Base-by-base conservation (phyloP, 2,888 invertebrate genomes). In the Leptopilina drosophilae region DNA sequence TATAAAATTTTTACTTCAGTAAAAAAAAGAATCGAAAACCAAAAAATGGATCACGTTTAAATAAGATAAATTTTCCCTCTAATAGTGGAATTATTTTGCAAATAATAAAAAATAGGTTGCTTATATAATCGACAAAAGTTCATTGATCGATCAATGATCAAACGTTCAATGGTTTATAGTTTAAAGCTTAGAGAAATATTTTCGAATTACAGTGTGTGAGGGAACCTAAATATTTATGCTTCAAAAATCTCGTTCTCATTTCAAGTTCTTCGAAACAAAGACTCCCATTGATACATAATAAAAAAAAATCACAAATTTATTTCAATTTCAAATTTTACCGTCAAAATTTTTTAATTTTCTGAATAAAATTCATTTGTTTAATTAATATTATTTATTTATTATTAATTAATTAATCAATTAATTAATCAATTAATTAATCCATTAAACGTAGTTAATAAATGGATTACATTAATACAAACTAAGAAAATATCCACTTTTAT, bases 211-310 rank as follows among this genome's bases (percentile, higher is more conserved):
- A 15, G 33, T 73, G 56, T 73, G 20, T 49, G 20, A 14, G 64
- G 76, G 62, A 76, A 67, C 66, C 81, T 83, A 84, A 83, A 84
- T 84, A 82, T 84, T 84, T 85, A 84, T 81, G 82, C 67, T 78
- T 82, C 67, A 76, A 14, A 80, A 77, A 67, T 77, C 69, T 64
- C 79, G 79, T 69, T 77, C 66, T 53, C 26, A 76, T 80, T 80
- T 79, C 82, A 73, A 78, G 78, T 78, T 73, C 78, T 81, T 67
- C n/a, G 69, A 76, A 83, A 62, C 79, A 64, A 82, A 66, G 79
- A 64, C 33, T 33, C 26, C 11, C 56, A n/a, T 78, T 81, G 75
- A 84, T 79, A 78, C 42, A 83, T 81, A 64, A 81, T 15, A 66
- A 66, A 62, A 66, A 66, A 26, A 20, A 20, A 20, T 53, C 49